Evolutionary conservation across 1,140 invertebrate genomes (phyloP), one percentile per base, ranked within the genome.

Genomic region (Nymphalis io): DNA sequence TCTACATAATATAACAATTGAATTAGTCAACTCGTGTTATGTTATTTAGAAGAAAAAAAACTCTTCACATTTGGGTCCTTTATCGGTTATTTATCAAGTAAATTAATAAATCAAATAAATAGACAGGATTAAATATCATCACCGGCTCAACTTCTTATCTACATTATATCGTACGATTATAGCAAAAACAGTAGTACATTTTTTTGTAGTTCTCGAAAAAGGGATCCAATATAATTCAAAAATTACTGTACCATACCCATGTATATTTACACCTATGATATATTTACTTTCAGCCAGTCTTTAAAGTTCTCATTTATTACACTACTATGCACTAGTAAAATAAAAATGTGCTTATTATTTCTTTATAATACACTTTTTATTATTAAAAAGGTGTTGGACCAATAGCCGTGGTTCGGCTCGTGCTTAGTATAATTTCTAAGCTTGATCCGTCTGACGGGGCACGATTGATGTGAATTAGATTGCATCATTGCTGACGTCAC

Each of bases 401-500:
- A 18, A 51, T 51, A 57, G 62, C 38, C 8, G 48, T 57, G 39
- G 27, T 42, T 33, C 38, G 57, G 33, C 48, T 63, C 53, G 60
- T 60, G 44, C 53, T 70, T 42, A 33, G 46, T 53, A 57, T 70
- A 70, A 42, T 48, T 60, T 68, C 27, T 48, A 59, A 46, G 59
- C 75, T 73, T 72, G 76, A 82, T 78, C 73, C 68, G 46, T 20
- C 46, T 51, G 73, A 76, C 76, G 55, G 67, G 73, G 74, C 75
- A 77, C 74, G 70, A 83, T 83, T 77, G 75, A 84, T 82, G 80
- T 80, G 81, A 74, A 76, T 73, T 74, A 68, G 76, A 88, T 90
- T 90, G 78, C 84, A 87, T 90, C 88, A 90, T 77, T 81, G 79
- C 58, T 89, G 88, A 90, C 88, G 88, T 88, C 86, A 89, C 60